phyloP scores from a whole-genome alignment of 2,113 vertebrate genomes.

The Shinisaurus crocodilurus region DNA sequence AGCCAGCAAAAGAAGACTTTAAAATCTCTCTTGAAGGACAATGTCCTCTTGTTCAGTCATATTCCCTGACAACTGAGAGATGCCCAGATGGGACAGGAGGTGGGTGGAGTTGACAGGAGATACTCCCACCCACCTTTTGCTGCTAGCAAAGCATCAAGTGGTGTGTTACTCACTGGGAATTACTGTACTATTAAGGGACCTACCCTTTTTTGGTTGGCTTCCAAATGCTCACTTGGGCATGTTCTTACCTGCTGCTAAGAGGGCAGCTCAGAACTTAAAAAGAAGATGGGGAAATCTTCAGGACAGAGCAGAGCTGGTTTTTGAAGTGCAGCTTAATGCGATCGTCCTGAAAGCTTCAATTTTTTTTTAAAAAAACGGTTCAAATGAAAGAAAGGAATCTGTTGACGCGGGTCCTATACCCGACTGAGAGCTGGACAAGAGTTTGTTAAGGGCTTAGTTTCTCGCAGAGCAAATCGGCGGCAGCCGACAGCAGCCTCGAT shows the following conservation, averaged over 20 bases:
- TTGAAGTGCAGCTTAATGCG: neutral
- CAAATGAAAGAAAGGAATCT: neutral
- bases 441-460: neutral
- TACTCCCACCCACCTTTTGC: neutral
- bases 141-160: neutral
- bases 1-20: neutral
- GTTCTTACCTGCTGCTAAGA: conserved; percentile 12
- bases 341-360: neutral
- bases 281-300: neutral
- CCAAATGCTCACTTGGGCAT: conserved; percentile 9
- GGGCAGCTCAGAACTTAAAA: neutral
- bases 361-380: neutral
- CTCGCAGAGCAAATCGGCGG: neutral
- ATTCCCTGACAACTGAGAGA: neutral
- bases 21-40: neutral
- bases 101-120: neutral
- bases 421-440: neutral
- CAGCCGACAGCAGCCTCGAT: neutral
- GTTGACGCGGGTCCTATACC: too few species aligned
- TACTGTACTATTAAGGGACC: conserved; percentile 17
- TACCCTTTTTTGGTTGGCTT: conserved; percentile 12
- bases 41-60: neutral
- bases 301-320: neutral
- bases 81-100: neutral
- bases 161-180: conserved; percentile 7